Percentiles rank a stretch among this genome's conserved stretches.
These are phyloP conservation scores for Anolis carolinensis DNA, from an alignment of 2,113 vertebrate genomes.

Conservation along the genomic window DNA sequence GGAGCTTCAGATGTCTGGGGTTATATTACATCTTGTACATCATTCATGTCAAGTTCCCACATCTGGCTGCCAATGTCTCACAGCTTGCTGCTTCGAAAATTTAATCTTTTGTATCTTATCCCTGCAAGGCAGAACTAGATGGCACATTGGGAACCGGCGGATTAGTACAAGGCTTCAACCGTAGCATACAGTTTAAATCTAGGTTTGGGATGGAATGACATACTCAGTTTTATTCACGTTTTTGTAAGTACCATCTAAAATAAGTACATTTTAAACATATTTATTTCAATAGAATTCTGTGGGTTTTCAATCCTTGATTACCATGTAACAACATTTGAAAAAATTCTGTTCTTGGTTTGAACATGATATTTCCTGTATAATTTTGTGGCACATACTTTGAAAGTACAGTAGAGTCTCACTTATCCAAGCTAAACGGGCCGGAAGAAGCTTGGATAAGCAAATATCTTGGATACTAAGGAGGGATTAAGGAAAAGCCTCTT, in stretches of 20 bases:
- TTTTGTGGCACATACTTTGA: too few relatives aligned
- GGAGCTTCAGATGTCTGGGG: not conserved
- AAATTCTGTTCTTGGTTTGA: too few relatives aligned
- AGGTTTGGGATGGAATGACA: not conserved
- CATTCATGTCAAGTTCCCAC: not conserved
- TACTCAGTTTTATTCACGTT: not conserved
- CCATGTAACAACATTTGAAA: not conserved
- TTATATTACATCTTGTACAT: not conserved
- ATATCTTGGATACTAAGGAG: too few relatives aligned
- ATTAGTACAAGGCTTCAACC: not conserved
- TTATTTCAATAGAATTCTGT: not conserved
- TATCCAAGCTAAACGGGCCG: too few relatives aligned
- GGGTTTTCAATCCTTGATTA: not conserved
- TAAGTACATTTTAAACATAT: not conserved
- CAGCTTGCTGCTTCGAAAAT: slow-evolving; percentile 2
- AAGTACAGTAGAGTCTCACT: too few relatives aligned
- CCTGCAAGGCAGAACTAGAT: not conserved
- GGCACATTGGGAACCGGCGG: not conserved
- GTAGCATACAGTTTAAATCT: not conserved
- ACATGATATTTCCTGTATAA: too few relatives aligned
- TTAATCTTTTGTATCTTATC: slow-evolving; percentile 38
- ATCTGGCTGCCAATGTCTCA: slow-evolving; percentile 11
- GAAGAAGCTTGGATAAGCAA: too few relatives aligned
- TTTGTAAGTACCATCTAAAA: not conserved
- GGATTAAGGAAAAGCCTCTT: too few relatives aligned